Base-by-base conservation (phyloP, 2,888 invertebrate genomes). In the Eurois occulta region DNA sequence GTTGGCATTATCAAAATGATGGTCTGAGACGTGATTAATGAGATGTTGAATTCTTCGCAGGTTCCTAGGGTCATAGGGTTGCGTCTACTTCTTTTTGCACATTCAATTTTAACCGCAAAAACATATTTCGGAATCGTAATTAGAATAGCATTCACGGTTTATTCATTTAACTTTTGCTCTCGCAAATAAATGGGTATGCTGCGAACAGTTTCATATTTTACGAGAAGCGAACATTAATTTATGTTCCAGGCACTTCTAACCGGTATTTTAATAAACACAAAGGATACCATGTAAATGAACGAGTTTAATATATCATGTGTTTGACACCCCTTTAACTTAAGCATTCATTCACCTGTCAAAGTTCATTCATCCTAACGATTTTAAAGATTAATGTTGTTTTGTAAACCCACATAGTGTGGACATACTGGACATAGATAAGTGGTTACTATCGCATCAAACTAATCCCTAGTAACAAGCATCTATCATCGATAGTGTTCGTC, bases 11-110 rank as follows among this genome's bases (percentile, higher is more conserved):
- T 83, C 72, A 86, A 88, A 87, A 88, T 89, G 78, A 85, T 84
- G 85, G 86, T 89, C 85, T 73, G 72, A 86, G 85, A 86, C 74
- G 72, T 91, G 91, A 91, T 91, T 90, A 89, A 91, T 91, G 90
- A 83, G 83, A 75, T 70, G 81, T 67, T 80, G 83, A 77, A 85
- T 88, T 85, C 86, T 74, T 87, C 64, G 76, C 78, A 83, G 82
- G 67, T 71, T 76, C 32, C 32, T 65, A 71, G 76, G 83, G 84
- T 85, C 81, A 80, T 67, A 88, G 84, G 86, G 84, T 68, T 87
- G 81, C 38, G 60, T 60, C 65, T 71, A 41, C 21, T 75, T 77
- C 71, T 75, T 81, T 85, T 68, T 84, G 77, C 60, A 71, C 77
- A 74, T 64, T 85, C 55, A 65, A 73, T 82, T 71, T 43, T 5